Conservation (phyloP, 2,797 vertebrate species). For the Hylomyscus alleni region DNA sequence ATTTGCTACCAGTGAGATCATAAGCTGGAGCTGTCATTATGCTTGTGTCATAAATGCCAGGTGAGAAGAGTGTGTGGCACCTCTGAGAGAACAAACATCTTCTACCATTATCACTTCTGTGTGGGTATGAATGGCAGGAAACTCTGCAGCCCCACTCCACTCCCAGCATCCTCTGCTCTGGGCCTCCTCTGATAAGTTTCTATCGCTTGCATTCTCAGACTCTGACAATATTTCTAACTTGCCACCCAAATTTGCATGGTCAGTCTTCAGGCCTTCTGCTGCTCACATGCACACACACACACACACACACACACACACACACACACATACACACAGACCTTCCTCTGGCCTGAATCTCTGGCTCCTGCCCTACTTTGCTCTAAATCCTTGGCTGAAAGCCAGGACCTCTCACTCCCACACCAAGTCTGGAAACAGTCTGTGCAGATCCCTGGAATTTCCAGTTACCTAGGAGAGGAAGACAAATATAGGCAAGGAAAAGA, state of each 20-base stretch:
- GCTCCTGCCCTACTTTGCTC: background rate
- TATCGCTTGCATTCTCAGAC: background rate
- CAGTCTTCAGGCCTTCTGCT: background rate
- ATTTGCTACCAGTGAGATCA: rapidly evolving
- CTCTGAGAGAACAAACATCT: background rate
- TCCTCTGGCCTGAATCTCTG: background rate
- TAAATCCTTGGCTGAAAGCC: background rate
- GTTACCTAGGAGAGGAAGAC: constrained; percentile 53
- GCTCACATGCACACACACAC: background rate
- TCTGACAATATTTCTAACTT: background rate
- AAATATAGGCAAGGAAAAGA: constrained; percentile 14
- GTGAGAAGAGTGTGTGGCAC: background rate
- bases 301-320: no score
- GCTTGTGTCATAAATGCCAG: background rate
- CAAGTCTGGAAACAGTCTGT: background rate
- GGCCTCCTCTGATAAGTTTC: background rate
- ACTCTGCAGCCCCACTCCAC: background rate
- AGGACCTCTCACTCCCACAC: background rate
- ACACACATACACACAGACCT: background rate
- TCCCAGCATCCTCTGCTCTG: background rate
- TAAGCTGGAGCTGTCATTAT: background rate
- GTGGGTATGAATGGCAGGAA: no score
- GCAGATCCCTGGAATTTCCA: background rate
- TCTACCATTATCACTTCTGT: background rate
- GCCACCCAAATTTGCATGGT: background rate